These are phyloP conservation scores for Caenorhabditis remanei DNA, from an alignment of 1,140 invertebrate species.

Conservation along the genomic window DNA sequence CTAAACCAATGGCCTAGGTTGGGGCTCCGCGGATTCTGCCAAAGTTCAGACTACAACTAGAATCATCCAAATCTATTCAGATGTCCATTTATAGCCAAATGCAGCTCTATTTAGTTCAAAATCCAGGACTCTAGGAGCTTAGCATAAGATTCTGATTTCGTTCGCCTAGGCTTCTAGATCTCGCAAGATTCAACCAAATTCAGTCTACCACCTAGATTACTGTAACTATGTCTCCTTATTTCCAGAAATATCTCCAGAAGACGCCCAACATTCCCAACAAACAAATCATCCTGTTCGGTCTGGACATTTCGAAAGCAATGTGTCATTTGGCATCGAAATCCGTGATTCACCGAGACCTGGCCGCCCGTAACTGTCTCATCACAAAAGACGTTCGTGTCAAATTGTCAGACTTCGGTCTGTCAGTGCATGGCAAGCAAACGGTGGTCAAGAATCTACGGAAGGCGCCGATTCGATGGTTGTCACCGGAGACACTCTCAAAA, in stretches of 20 bases:
- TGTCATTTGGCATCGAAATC: neutral
- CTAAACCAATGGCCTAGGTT: no score
- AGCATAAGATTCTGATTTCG: no score
- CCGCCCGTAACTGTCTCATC: conserved; percentile 54
- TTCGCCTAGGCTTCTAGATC: no score
- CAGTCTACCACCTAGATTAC: no score
- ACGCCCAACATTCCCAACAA: neutral
- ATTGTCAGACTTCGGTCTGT: conserved; percentile 59
- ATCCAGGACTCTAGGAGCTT: no score
- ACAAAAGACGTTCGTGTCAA: conserved; percentile 25
- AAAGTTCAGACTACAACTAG: no score
- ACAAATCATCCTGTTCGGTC: neutral
- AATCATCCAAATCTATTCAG: no score
- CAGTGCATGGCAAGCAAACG: conserved; percentile 1
- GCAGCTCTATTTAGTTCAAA: no score
- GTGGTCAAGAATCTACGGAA: conserved; percentile 16
- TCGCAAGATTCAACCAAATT: no score
- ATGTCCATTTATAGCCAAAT: no score
- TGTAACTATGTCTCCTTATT: no score
- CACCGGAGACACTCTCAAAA: conserved; percentile 94
- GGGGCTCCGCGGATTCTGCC: no score
- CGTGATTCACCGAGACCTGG: conserved; percentile 56
- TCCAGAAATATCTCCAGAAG: conserved; percentile 18
- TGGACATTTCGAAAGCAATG: conserved; percentile 48
- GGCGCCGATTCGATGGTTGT: conserved; percentile 85